phyloP scores from a whole-genome alignment of 2,888 invertebrate species.

The Aphelenchoides bicaudatus region DNA sequence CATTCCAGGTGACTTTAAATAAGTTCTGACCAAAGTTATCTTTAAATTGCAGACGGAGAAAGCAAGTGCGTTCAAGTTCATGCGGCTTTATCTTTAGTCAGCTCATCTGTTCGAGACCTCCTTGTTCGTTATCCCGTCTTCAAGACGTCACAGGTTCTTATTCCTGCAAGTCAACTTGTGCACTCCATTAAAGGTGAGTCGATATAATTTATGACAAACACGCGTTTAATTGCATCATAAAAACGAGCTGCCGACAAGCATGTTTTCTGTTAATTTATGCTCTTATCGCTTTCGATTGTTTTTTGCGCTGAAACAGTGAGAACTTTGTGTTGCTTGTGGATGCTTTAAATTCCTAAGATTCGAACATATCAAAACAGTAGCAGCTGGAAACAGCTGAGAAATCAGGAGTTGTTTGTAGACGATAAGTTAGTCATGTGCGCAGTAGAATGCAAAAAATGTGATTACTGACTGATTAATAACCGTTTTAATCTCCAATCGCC shows the following conservation, averaged over 20 bases:
- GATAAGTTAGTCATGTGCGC: background rate
- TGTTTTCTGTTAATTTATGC: no score
- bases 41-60: conserved; percentile 44
- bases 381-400: no score
- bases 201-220: conserved; percentile 5
- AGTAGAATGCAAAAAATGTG: background rate
- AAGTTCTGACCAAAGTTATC: background rate
- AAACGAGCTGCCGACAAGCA: no score
- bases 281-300: no score
- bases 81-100: conserved; percentile 54
- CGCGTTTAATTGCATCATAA: no score
- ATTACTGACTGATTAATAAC: no score
- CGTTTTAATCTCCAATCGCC: no score
- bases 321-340: no score
- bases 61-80: conserved; percentile 54
- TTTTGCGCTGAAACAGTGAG: no score
- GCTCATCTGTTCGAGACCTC: conserved; percentile 54
- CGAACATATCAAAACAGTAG: no score
- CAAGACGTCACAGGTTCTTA: conserved; percentile 37
- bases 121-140: conserved; percentile 40
- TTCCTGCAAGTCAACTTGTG: conserved; percentile 43
- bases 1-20: conserved; percentile 28
- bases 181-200: conserved; percentile 41
- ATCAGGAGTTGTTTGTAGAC: background rate
- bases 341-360: no score